Base-by-base conservation (phyloP, 1,140 invertebrate genomes). In the Teleogryllus occipitalis region DNA sequence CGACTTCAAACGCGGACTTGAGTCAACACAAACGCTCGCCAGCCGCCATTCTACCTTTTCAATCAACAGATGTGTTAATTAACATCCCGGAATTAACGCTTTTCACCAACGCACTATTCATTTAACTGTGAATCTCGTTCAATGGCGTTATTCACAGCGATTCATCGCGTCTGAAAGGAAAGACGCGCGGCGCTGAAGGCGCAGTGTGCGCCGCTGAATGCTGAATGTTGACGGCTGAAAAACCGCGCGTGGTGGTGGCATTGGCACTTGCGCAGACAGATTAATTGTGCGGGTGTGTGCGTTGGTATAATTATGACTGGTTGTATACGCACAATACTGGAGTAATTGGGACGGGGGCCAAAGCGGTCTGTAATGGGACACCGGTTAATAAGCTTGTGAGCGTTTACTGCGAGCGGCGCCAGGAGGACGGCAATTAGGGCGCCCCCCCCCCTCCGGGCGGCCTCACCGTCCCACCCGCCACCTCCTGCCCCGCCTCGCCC, bases 81-180 rank as follows among this genome's bases (percentile, higher is more conserved):
- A 77, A 77, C 76, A 54, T 21, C 39, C 21, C 48, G 47, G 76
- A 77, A 77, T 77, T 77, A 77, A 7, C 47, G 76, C 76, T 77
- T 77, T 77, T 77, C 76, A 77, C 48, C 6, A 7, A 77, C 18
- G 15, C 7, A 8, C 76, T 77, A 77, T 49, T 77, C 76, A 77
- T 77, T 77, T 77, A 77, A 77, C 76, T 77, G 76, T 77, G 76
- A 77, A 77, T 77, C 48, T 48, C 48, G 48, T 21, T 77, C 14
- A 48, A 77, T 77, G 48, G 76, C 76, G 12, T 77, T 77, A 77
- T 54, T 77, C 76, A 77, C 54, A 65, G 54, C 54, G 54, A 65
- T 65, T 65, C 54, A 65, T 18, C 54, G 18, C 18, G 10, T 65
- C 54, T 65, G 54, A 65, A 65, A 65, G 18, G 54, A 7, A 65